These are phyloP conservation scores for Eurypyga helias DNA, from an alignment of 2,113 vertebrate genomes.

Conservation along the genomic window DNA sequence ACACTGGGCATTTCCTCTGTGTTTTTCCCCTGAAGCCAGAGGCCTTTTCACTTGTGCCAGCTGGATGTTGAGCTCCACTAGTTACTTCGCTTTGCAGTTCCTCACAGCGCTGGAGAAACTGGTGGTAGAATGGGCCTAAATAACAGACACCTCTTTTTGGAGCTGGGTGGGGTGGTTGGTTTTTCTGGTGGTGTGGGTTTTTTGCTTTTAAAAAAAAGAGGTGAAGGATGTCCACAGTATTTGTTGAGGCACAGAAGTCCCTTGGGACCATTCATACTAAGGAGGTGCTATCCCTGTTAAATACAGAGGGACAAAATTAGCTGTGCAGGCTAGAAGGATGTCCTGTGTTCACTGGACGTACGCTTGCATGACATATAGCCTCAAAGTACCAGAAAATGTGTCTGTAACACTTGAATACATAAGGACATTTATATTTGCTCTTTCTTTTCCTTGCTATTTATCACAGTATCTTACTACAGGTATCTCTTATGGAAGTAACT, in stretches of 20 bases:
- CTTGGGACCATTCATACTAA: neutral
- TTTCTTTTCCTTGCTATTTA: neutral
- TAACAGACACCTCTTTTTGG: neutral
- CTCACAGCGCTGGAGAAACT: neutral
- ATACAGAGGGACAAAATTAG: neutral
- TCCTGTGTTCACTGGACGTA: neutral
- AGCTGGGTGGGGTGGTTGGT: neutral
- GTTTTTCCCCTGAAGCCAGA: neutral
- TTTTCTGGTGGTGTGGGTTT: neutral
- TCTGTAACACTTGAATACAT: neutral
- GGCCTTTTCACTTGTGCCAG: neutral
- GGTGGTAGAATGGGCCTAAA: neutral
- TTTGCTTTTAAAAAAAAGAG: neutral
- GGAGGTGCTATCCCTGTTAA: neutral
- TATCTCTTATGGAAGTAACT: neutral
- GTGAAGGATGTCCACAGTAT: neutral
- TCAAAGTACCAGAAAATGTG: neutral
- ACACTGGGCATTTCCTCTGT: neutral
- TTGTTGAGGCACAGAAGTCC: neutral
- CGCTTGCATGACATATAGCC: neutral
- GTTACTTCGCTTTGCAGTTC: neutral
- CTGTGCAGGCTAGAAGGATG: neutral
- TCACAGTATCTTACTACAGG: neutral
- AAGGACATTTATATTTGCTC: neutral
- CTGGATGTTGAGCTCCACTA: neutral